Conservation (phyloP, 2,113 vertebrate species). For the Psephotus haematonotus region DNA sequence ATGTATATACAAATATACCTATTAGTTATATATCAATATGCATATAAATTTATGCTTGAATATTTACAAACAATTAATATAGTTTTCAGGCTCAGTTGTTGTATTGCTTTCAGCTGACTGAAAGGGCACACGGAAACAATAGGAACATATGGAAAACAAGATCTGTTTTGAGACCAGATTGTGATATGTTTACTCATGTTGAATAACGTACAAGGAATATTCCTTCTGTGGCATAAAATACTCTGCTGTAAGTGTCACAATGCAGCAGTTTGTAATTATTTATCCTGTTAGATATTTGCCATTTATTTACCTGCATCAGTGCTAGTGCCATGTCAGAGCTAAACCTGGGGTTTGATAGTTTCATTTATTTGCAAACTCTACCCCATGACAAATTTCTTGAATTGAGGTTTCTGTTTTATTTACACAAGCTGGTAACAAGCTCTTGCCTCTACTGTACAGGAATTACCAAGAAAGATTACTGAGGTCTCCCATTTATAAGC, state of each 20-base stretch:
- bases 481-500: not conserved
- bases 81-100: conserved; percentile 6
- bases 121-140: conserved; percentile 47
- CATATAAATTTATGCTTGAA: conserved; percentile 17
- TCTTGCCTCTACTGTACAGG: not conserved
- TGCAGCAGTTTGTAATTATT: not conserved
- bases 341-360: not conserved
- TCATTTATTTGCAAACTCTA: not conserved
- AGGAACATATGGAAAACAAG: conserved; percentile 10
- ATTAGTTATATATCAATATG: conserved; percentile 19
- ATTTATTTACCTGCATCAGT: not conserved
- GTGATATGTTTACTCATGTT: not conserved
- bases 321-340: not conserved
- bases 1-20: not conserved
- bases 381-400: not conserved
- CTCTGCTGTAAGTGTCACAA: not conserved
- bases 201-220: not conserved
- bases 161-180: conserved; percentile 35
- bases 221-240: not conserved
- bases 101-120: conserved; percentile 56
- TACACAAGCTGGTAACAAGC: not conserved
- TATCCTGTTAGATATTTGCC: not conserved
- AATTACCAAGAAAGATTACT: not conserved
- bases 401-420: not conserved
- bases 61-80: conserved; percentile 21